Evolutionary conservation across 2,113 vertebrate species (phyloP).

Genomic region (Eira barbara): DNA sequence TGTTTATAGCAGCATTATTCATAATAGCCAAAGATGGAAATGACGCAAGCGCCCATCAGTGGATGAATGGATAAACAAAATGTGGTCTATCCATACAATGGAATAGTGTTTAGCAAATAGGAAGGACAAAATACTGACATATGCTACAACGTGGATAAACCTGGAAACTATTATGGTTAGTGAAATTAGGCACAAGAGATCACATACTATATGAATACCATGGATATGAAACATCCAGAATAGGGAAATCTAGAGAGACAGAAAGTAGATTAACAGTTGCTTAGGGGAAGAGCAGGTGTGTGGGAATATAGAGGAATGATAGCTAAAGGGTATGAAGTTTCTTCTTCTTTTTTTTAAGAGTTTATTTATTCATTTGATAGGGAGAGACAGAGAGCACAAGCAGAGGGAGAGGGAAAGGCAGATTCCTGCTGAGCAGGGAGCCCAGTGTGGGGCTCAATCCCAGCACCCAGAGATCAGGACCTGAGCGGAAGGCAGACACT

Average conservation of each 20-base stretch:
- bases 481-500: background rate
- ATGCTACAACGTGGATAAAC: background rate
- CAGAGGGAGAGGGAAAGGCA: background rate
- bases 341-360: background rate
- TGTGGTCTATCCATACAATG: background rate
- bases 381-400: background rate
- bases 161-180: background rate
- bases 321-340: background rate
- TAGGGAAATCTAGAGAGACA: background rate
- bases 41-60: background rate
- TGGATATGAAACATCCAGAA: background rate
- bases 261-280: background rate
- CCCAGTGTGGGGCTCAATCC: background rate
- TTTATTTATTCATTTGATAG: background rate
- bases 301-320: background rate
- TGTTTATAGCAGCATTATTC: background rate
- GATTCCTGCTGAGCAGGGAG: background rate
- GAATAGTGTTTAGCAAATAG: background rate
- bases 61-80: background rate
- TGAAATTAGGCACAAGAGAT: background rate
- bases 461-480: background rate
- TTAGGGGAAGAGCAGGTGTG: background rate
- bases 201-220: background rate
- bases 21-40: background rate
- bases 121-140: background rate